Base-by-base conservation (phyloP, 2,888 invertebrate genomes). In the Entomobrya multifasciata region DNA sequence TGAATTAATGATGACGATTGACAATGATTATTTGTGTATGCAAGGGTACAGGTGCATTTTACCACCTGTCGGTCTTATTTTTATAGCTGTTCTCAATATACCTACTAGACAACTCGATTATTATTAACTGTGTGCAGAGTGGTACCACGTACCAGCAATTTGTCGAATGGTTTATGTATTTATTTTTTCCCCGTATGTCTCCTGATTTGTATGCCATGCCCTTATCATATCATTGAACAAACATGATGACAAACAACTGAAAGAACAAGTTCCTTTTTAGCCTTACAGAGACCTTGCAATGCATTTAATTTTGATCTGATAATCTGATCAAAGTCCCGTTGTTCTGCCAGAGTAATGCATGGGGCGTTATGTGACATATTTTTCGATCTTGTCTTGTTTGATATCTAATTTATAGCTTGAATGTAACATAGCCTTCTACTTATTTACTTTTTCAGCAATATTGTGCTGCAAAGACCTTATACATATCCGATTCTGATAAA, bases 401-500 rank as follows among this genome's bases (percentile, higher is more conserved):
- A 15, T n/a, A n/a, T 17, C 44, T 44, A 4, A 20, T 13, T 67
- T 70, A 62, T 62, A 55, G 6, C 55, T 55, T n/a, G 55, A 4
- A 52, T 47, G 2, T 57, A 57, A 2, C 22, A 27, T 60, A 8
- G 36, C 36, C 36, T 36, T 4, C 13, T 60, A 1, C 25, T 17
- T 41, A 20, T 10, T 41, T 41, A 20, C 36, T 60, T 15, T 22
- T 92, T 80, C 92, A 94, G 94, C 98, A 98, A 93, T 99, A 99
- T 93, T 99, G 99, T 93, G 99, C 99, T 0, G 99, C 99, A 57
- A 99, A 99, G 93, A 99, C 99, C 4, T 94, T 99, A 90, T 99
- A 97, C 94, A 99, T 99, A 93, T 99, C 98, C 74, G 99, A 99
- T 93, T 98, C 99, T 70, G 99, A 99, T 93, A 99, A 99, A 93